Conservation (phyloP, 1,140 invertebrate species). For the Yoshiicerus persimilis region DNA sequence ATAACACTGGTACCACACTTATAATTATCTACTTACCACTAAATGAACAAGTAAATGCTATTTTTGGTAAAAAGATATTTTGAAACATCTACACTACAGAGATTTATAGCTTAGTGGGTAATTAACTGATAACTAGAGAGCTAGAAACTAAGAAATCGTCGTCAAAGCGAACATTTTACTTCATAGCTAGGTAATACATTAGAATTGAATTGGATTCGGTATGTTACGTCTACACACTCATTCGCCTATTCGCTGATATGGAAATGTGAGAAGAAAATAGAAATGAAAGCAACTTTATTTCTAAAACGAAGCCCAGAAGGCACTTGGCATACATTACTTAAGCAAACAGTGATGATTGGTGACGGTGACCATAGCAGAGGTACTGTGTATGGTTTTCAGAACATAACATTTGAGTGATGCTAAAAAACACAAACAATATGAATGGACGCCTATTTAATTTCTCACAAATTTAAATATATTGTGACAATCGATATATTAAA, state of each 20-base stretch:
- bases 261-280: background rate
- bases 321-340: background rate
- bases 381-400: background rate
- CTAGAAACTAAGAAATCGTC: background rate
- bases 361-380: background rate
- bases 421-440: background rate
- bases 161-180: background rate
- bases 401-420: background rate
- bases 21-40: background rate
- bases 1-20: background rate
- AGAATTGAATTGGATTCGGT: background rate
- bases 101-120: background rate
- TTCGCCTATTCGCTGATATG: background rate
- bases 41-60: background rate
- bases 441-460: background rate
- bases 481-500: background rate
- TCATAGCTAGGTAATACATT: background rate
- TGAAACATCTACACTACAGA: background rate
- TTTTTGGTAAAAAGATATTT: background rate
- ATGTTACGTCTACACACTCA: background rate
- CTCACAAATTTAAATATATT: background rate
- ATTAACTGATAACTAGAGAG: background rate
- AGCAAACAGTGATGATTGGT: background rate
- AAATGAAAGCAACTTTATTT: background rate
- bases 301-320: background rate